These are phyloP conservation scores for Lepilemur ruficaudatus DNA, from an alignment of 2,797 vertebrate species.

Conservation along the genomic window DNA sequence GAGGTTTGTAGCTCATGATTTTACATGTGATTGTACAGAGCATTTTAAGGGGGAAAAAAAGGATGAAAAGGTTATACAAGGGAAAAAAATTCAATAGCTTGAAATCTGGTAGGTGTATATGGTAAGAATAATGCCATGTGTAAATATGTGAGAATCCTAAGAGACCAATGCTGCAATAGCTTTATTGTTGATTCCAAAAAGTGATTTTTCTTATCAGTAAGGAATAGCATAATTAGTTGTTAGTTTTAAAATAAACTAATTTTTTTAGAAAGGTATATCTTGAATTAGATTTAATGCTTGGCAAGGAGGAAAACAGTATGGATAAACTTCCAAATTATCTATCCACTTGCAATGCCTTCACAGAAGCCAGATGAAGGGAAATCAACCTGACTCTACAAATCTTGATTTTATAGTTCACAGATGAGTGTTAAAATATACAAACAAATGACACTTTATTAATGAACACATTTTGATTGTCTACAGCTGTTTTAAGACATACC, in stretches of 20 bases:
- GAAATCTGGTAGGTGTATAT: conserved; percentile 31
- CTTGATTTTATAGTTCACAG: not conserved
- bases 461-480: conserved; percentile 37
- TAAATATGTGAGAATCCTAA: conserved; percentile 64
- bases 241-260: conserved; percentile 55
- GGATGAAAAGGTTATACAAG: conserved; percentile 68
- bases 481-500: conserved; percentile 41
- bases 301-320: not conserved
- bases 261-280: not conserved
- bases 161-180: conserved; percentile 63
- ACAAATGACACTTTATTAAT: conserved; percentile 21
- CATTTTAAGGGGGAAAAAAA: conserved; percentile 65
- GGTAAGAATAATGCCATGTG: conserved; percentile 64
- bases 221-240: conserved; percentile 33
- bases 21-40: conserved; percentile 82
- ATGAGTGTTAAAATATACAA: conserved; percentile 21
- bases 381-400: not conserved
- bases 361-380: conserved; percentile 16
- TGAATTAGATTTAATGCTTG: conserved; percentile 57
- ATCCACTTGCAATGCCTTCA: conserved; percentile 15
- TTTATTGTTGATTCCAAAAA: conserved; percentile 50
- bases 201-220: conserved; percentile 37
- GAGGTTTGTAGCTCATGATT: conserved; percentile 77
- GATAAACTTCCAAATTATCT: not conserved
- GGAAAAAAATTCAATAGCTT: conserved; percentile 65